phyloP scores from a whole-genome alignment of 2,888 invertebrate species.

The Gisinianus flammeolus region DNA sequence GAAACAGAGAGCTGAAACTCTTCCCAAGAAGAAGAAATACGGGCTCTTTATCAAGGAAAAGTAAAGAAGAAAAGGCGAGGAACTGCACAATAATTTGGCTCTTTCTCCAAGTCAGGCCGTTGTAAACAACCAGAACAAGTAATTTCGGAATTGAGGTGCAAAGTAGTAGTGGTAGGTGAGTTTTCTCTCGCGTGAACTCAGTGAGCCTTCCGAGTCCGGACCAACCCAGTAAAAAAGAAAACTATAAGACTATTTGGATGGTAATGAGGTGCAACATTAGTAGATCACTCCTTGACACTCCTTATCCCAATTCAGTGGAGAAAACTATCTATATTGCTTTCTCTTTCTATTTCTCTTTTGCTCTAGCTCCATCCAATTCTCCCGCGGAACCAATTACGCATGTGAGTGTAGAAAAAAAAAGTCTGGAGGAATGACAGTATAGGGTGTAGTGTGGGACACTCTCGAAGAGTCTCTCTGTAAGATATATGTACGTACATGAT shows the following conservation, averaged over 20 bases:
- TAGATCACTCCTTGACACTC: conserved; percentile 18
- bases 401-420: not conserved
- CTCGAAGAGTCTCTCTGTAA: too few relatives aligned
- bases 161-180: not conserved
- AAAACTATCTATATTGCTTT: too few relatives aligned
- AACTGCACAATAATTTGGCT: not conserved
- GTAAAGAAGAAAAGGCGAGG: not conserved
- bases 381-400: conserved; percentile 8
- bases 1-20: too few relatives aligned
- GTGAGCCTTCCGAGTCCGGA: not conserved
- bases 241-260: conserved; percentile 48
- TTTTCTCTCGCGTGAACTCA: not conserved
- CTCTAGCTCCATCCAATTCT: not conserved
- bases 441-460: too few relatives aligned
- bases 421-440: too few relatives aligned
- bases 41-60: too few relatives aligned
- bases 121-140: conserved; percentile 20
- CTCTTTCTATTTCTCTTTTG: not conserved
- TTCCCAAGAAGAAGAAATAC: not conserved
- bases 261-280: conserved; percentile 46
- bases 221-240: conserved; percentile 10
- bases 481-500: not conserved
- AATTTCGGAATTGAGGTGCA: conserved; percentile 22
- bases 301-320: too few relatives aligned
- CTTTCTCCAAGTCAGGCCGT: not conserved